These are phyloP conservation scores for Melanotaenia parkinsoni DNA, from an alignment of 2,797 vertebrate species.

Conservation along the genomic window DNA sequence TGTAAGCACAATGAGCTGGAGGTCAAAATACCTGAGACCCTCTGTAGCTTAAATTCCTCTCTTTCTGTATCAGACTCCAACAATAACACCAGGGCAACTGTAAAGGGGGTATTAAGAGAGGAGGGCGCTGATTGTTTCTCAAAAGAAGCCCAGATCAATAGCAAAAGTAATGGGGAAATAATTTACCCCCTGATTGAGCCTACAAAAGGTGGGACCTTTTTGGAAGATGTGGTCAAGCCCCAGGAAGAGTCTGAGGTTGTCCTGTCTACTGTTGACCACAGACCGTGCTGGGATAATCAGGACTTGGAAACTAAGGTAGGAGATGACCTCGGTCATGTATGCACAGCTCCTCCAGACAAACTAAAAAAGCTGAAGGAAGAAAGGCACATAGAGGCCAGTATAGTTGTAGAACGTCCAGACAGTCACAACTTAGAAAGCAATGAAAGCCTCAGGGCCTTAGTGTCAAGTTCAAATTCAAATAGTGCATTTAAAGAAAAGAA, in stretches of 20 bases:
- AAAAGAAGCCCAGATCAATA: constrained; percentile 20
- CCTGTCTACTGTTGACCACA: constrained; percentile 31
- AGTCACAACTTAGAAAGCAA: constrained; percentile 9
- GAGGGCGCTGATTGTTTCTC: constrained; percentile 15
- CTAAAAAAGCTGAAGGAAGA: constrained; percentile 21
- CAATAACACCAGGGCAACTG: constrained; percentile 60
- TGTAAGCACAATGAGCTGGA: constrained; percentile 33
- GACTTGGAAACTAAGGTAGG: constrained; percentile 34
- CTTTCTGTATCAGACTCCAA: constrained; percentile 63
- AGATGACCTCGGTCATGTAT: constrained; percentile 20
- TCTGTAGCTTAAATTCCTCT: constrained; percentile 15
- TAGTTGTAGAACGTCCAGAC: constrained; percentile 12
- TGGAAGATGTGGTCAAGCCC: background rate
- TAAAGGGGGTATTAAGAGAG: constrained; percentile 2
- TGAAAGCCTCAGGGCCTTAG: constrained; percentile 18
- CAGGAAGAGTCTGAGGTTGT: constrained; percentile 14
- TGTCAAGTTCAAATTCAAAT: constrained; percentile 34
- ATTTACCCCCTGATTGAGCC: constrained; percentile 22
- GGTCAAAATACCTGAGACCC: constrained; percentile 13
- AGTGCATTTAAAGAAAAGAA: constrained; percentile 25
- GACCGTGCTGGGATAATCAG: constrained; percentile 43
- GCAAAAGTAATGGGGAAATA: constrained; percentile 27
- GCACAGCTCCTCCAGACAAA: constrained; percentile 22
- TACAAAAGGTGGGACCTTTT: constrained; percentile 13
- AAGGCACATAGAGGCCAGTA: background rate